phyloP scores from a whole-genome alignment of 2,888 invertebrate genomes.

The Thera britannica region DNA sequence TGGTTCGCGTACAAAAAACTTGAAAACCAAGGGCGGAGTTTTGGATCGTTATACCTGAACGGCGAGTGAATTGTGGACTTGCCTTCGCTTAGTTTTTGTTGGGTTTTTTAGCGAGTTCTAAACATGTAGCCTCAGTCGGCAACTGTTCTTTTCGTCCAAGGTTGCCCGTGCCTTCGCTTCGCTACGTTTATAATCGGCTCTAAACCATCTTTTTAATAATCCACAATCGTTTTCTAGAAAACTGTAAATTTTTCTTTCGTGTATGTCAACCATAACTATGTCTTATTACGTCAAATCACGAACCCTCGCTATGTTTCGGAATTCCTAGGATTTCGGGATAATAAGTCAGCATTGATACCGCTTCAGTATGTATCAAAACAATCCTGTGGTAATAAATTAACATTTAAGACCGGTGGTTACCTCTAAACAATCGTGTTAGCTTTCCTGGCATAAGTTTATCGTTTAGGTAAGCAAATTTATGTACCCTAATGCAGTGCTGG shows the following conservation, averaged over 20 bases:
- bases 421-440: conserved; percentile 68
- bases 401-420: conserved; percentile 64
- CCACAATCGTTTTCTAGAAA: conserved; percentile 68
- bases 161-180: conserved; percentile 55
- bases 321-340: conserved; percentile 52
- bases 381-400: conserved; percentile 63
- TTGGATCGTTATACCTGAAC: conserved; percentile 73
- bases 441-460: conserved; percentile 68
- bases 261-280: conserved; percentile 69
- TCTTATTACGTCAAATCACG: conserved; percentile 72
- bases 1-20: conserved; percentile 58
- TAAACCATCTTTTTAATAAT: conserved; percentile 50
- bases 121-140: conserved; percentile 61
- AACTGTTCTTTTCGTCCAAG: conserved; percentile 76
- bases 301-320: conserved; percentile 62
- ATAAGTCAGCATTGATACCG: conserved; percentile 39
- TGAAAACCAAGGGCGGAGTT: conserved; percentile 72
- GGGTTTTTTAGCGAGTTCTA: conserved; percentile 61
- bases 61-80: conserved; percentile 64
- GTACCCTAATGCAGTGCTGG: conserved; percentile 76
- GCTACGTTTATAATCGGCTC: conserved; percentile 40
- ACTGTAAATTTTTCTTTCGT: conserved; percentile 69
- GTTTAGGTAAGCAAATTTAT: conserved; percentile 76
- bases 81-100: conserved; percentile 71
- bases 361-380: conserved; percentile 48